phyloP scores from a whole-genome alignment of 2,797 vertebrate species.

The Microcaecilia unicolor region DNA sequence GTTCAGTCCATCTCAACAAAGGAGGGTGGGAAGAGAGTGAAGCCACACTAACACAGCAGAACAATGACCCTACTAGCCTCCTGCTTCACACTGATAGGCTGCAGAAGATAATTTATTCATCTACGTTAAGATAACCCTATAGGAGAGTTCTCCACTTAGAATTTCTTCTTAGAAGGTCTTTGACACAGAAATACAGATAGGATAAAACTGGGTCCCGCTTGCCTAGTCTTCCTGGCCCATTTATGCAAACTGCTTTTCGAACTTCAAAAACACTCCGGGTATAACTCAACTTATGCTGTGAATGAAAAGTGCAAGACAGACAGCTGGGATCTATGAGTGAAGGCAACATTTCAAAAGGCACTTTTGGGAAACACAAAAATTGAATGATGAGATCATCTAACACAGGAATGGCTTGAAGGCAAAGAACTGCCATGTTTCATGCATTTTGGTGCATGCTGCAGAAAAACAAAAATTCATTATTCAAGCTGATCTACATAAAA shows the following conservation, averaged over 20 bases:
- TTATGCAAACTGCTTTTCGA: slow-evolving; percentile 13
- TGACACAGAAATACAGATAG: background rate
- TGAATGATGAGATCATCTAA: too few relatives aligned
- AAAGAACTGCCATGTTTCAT: background rate
- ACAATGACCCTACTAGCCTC: too few relatives aligned
- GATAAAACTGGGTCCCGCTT: background rate
- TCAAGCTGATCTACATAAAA: background rate
- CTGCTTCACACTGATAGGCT: too few relatives aligned
- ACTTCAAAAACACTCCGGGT: background rate
- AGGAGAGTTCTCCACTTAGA: too few relatives aligned
- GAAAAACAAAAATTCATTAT: background rate
- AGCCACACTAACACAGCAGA: too few relatives aligned
- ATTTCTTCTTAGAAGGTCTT: background rate
- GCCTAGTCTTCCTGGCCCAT: background rate
- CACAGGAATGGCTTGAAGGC: background rate
- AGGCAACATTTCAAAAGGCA: slow-evolving; percentile 31
- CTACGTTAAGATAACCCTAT: background rate
- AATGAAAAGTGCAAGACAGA: slow-evolving; percentile 24
- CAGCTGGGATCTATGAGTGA: slow-evolving; percentile 17
- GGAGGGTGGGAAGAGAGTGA: too few relatives aligned
- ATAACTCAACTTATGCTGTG: slow-evolving; percentile 17
- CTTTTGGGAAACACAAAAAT: slow-evolving; percentile 7
- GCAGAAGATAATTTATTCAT: background rate
- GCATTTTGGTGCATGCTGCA: background rate
- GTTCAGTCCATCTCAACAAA: too few relatives aligned